Evolutionary conservation across 2,888 invertebrate species (phyloP).

Genomic region (Drosophila prostipennis): DNA sequence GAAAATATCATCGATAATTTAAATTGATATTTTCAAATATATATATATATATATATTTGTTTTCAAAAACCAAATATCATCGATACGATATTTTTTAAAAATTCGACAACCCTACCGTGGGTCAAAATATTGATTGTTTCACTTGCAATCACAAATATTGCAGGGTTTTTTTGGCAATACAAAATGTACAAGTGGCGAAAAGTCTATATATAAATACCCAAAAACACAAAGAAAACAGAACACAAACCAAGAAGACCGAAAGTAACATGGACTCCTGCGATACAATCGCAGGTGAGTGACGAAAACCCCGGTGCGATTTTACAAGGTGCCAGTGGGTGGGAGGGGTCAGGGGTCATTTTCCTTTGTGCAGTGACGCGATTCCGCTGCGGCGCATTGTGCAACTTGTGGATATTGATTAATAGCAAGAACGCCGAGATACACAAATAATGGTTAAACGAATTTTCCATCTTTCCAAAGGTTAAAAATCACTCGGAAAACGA

Average conservation of each 20-base stretch:
- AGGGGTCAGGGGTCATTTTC: constrained; percentile 30
- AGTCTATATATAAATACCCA: background rate
- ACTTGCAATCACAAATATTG: no score
- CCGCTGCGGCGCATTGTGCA: constrained; percentile 75
- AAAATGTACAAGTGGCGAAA: constrained; percentile 21
- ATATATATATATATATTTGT: no score
- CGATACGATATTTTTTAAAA: no score
- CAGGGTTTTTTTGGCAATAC: constrained; percentile 25
- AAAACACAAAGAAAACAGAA: background rate
- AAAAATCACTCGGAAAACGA: background rate
- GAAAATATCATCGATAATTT: no score
- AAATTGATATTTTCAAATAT: no score
- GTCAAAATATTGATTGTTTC: constrained; percentile 40
- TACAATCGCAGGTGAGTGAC: constrained; percentile 21
- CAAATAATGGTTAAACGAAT: constrained; percentile 16
- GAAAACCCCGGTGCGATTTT: constrained; percentile 7
- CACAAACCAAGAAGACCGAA: background rate
- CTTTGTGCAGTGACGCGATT: constrained; percentile 69
- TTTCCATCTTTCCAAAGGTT: constrained; percentile 17
- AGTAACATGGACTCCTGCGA: constrained; percentile 19
- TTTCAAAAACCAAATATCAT: no score
- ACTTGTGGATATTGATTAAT: constrained; percentile 69
- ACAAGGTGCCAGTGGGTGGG: background rate
- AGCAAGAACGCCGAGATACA: constrained; percentile 72
- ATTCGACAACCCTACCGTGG: no score